Evolutionary conservation across 2,888 invertebrate genomes (phyloP).

Genomic region (Heliconius erato): DNA sequence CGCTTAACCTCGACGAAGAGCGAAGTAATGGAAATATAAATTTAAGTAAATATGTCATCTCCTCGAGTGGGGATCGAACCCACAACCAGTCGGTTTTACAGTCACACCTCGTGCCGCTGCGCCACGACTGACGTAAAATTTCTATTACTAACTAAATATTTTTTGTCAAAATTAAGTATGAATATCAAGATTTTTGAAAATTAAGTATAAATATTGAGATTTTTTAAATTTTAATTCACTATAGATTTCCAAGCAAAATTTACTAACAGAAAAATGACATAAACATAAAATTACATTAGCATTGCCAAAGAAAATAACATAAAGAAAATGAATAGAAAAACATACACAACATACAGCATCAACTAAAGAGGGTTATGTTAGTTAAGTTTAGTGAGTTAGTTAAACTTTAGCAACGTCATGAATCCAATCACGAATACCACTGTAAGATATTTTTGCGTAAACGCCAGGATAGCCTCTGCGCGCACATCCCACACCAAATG

Average conservation of each 20-base stretch:
- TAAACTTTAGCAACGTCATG: conserved; percentile 36
- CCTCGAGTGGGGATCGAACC: no score
- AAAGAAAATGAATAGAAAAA: neutral
- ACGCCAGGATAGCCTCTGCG: conserved; percentile 58
- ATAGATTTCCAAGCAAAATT: neutral
- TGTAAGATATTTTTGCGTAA: conserved; percentile 56
- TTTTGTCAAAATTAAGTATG: no score
- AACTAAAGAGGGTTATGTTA: neutral
- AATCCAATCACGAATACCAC: conserved; percentile 54
- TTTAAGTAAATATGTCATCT: no score
- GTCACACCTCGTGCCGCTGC: no score
- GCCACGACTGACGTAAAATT: no score
- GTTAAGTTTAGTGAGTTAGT: neutral
- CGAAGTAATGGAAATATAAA: no score
- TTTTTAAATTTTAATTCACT: neutral
- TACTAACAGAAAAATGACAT: neutral
- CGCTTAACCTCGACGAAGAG: no score
- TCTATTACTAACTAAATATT: no score
- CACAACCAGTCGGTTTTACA: no score
- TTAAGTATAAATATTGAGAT: no score
- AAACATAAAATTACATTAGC: neutral
- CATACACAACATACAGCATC: neutral
- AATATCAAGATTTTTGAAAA: neutral
- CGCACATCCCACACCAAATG: conserved; percentile 62
- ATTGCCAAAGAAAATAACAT: neutral